Percentiles rank a stretch among this genome's conserved stretches.
Conservation (phyloP, 2,113 vertebrate species). For the Gopherus flavomarginatus region DNA sequence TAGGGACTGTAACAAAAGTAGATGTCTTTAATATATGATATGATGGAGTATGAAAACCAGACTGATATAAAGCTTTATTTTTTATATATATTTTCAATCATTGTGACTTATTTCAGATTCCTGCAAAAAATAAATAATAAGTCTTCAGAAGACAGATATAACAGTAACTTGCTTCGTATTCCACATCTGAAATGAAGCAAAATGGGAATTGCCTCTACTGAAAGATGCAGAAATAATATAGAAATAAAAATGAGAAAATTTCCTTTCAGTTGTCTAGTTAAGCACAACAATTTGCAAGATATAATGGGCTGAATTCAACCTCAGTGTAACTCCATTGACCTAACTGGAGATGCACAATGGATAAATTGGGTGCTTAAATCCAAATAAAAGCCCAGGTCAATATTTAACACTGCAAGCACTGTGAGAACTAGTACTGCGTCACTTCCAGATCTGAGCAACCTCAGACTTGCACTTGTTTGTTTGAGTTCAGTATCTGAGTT, state of each 20-base stretch:
- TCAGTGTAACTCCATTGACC: neutral
- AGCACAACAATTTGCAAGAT: neutral
- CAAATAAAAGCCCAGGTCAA: neutral
- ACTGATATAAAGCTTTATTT: neutral
- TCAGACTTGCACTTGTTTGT: neutral
- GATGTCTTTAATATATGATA: neutral
- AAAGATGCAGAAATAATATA: neutral
- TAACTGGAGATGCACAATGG: neutral
- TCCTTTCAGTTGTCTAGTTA: neutral
- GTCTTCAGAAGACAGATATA: neutral
- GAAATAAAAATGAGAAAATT: neutral
- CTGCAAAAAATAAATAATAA: neutral
- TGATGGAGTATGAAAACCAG: neutral
- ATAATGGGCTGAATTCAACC: neutral
- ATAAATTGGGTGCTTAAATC: neutral
- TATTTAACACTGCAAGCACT: neutral
- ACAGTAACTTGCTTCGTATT: neutral
- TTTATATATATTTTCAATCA: neutral
- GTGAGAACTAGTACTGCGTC: neutral
- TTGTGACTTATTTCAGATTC: neutral
- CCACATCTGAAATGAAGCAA: neutral
- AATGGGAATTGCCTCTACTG: neutral
- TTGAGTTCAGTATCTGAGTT: conserved; percentile 29
- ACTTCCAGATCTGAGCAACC: neutral
- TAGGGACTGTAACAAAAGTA: neutral